Evolutionary conservation across 2,888 invertebrate genomes (phyloP).

Genomic region (Halictus quadricinctus): DNA sequence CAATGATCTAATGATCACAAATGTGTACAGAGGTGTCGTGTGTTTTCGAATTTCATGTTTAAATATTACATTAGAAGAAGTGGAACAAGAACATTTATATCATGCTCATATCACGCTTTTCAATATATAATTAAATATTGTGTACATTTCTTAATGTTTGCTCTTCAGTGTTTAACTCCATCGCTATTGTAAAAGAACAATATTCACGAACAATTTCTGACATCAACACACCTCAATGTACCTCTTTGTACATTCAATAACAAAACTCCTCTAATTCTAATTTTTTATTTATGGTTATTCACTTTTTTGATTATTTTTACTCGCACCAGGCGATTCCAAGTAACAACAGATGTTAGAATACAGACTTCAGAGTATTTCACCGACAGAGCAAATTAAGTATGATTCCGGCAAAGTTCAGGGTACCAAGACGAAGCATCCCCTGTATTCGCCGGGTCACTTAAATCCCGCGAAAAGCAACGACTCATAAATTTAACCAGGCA

Average conservation of each 20-base stretch:
- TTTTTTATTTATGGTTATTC: background rate
- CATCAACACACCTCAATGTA: background rate
- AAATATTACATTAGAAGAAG: too few species aligned
- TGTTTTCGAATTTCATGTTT: too few species aligned
- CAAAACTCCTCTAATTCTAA: background rate
- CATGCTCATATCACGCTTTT: too few species aligned
- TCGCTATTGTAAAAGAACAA: too few species aligned
- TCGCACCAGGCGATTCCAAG: background rate
- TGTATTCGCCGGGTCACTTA: background rate
- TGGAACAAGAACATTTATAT: too few species aligned
- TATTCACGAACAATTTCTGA: background rate
- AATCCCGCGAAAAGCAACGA: background rate
- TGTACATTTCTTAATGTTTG: too few species aligned
- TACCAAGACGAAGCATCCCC: background rate
- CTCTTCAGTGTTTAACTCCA: too few species aligned
- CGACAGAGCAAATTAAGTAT: background rate
- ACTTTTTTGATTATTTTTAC: background rate
- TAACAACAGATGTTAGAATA: background rate
- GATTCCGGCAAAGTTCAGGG: background rate
- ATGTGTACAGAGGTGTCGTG: too few species aligned
- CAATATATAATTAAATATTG: too few species aligned
- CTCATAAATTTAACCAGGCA: slow-evolving; percentile 9
- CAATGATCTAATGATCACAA: too few species aligned
- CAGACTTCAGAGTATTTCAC: background rate
- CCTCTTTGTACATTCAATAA: background rate